Evolutionary conservation across 1,140 invertebrate genomes (phyloP), one percentile per base, ranked within the genome.

Genomic region (Ctenoplectra terminalis): DNA sequence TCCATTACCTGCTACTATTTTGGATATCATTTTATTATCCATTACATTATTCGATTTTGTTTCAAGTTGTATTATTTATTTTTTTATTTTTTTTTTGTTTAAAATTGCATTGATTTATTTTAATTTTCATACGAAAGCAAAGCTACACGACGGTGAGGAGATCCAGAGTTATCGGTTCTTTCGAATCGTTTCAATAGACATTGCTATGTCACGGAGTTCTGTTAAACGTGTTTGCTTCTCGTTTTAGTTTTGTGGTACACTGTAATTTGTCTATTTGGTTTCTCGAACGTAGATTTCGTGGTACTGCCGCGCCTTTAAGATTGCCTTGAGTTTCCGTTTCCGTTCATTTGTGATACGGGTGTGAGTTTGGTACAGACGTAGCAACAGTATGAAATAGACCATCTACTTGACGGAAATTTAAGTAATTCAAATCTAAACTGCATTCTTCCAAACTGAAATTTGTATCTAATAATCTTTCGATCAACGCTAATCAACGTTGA

Each of bases 91-190:
- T 40, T 26, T 13, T 58, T 23, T 58, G 4, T 29, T 29, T 2
- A 40, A 40, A 40, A 9, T 40, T 9, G 40, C 40, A 5, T 40
- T 9, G 40, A 5, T 40, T 40, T 40, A 4, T 40, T 4, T 40
- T 40, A 40, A 17, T 50, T 64, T 34, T 43, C 7, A 29, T 37
- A 52, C 13, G 50, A 77, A 69, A 31, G 11, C 20, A 46, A 60
- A 58, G 63, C 63, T 58, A 46, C 13, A 48, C 66, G 76, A 79
- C 67, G 76, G 76, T 79, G 67, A 72, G 76, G 67, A 79, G 76
- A 79, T 61, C 43, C 50, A 34, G 2, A 70, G 23, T 31, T 69
- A 4, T 58, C 48, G 17, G 4, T 26, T 37, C 8, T 48, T 34
- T 37, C 37, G 23, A 5, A 5, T 48, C 11, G 15, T 50, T 37